Base-by-base conservation (phyloP, 2,113 vertebrate genomes). In the Amazona vittata region DNA sequence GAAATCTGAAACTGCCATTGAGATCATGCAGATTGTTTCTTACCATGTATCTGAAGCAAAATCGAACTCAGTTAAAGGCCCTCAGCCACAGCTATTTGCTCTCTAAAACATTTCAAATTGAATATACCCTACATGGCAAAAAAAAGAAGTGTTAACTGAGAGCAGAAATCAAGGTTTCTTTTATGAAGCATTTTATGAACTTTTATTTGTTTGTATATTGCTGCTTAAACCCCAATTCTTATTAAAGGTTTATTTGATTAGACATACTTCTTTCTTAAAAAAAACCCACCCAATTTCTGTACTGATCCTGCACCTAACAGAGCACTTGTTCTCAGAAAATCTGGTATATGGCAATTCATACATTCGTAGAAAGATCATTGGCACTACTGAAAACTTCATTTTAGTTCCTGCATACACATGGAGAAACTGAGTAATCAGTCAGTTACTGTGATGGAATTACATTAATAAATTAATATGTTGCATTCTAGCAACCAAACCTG, bases 31-130 rank as follows among this genome's bases (percentile, higher is more conserved):
- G 24, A 20, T 21, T 29, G 16, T 10, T 55, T 39, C 15, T 53
- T n/a, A 37, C 8, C 44, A 12, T 0, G 0, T 19, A 21, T 16
- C 49, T 69, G 21, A n/a, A 77, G 65, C 20, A 53, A 43, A 52
- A 11, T 11, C 1, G 43, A 29, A 28, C 13, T 18, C 3, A 70
- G 33, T 29, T 33, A 25, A 74, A 84, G 24, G 24, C 26, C 20
- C 68, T n/a, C 49, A 83, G 60, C 28, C 47, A 59, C 55, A 81
- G 55, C 2, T 13, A 33, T 64, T 59, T 41, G 37, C 26, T 29
- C 4, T 10, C 57, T 50, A 53, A 43, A 57, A 46, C n/a, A 39
- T 22, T 31, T 24, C 59, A 52, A 52, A 47, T 21, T 11, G 29
- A 52, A 0, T 2, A 49, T 35, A 50, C 5, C 33, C 70, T 43